Evolutionary conservation across 2,797 vertebrate species (phyloP), one percentile per base, ranked within the genome.

Genomic region (Sebastes oblongus): DNA sequence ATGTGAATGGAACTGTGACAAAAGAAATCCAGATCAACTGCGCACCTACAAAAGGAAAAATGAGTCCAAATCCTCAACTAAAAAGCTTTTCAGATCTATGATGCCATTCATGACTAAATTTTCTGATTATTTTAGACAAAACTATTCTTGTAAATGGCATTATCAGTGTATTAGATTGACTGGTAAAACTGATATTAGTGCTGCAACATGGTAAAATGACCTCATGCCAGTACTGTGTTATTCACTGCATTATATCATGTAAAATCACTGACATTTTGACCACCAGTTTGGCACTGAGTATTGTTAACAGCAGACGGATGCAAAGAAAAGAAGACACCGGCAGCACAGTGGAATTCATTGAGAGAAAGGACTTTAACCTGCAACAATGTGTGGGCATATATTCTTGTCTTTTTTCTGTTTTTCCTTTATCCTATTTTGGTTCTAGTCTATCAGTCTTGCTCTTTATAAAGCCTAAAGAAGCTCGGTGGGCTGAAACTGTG

Each of bases 21-120:
- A 71, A 84, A 86, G 27, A 75, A 82, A 58, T 36, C 27, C 65
- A 68, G 70, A 68, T 70, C 29, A 84, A 66, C 46, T 77, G 58
- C 66, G 36, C 77, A 77, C 46, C 78, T 75, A 60, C 27, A 39
- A 61, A 32, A 22, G 39, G 62, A 85, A 83, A 56, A 76, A 85
- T 56, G 67, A 72, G 18, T 6, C 24, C 56, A 29, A 12, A 59
- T 39, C 39, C 14, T 30, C 16, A 22, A 68, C 66, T 64, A 65
- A 72, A 85, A 20, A 56, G 34, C 36, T 79, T 78, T 71, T 77
- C 32, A 62, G 9, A 60, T 66, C 66, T 36, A 29, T 30, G 58
- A 76, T 25, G 10, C 65, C 11, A 69, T 24, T 82, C 30, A 16
- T 27, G 8, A 60, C 77, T 14, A 22, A 24, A 78, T 72, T 75